Percentiles rank a stretch among this genome's conserved stretches.
These are phyloP conservation scores for Megalopta genalis DNA, from an alignment of 1,140 invertebrate species.

Conservation along the genomic window DNA sequence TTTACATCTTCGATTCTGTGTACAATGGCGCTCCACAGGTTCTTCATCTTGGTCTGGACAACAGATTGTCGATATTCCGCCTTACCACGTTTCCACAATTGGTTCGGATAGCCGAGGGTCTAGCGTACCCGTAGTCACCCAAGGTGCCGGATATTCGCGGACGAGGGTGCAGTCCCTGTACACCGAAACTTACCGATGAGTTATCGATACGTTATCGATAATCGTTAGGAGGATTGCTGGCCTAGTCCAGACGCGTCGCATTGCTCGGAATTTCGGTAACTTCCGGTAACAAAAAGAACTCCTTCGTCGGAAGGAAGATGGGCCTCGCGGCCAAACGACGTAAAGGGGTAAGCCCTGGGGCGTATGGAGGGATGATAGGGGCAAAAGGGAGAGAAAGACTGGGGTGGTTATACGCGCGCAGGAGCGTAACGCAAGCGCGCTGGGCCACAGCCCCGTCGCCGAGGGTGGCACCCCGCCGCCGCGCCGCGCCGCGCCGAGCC, in stretches of 20 bases:
- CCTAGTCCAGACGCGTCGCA: conserved; percentile 10
- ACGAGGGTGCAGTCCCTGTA: neutral
- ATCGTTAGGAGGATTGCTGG: conserved; percentile 28
- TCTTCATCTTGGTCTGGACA: too few relatives aligned
- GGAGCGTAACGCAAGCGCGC: conserved; percentile 72
- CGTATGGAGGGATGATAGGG: neutral
- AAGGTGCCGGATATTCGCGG: too few relatives aligned
- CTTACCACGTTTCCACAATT: too few relatives aligned
- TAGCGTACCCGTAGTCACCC: too few relatives aligned
- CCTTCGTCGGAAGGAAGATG: conserved; percentile 29
- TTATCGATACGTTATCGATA: conserved; percentile 9
- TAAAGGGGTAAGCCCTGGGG: neutral
- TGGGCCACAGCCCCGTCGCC: conserved; percentile 59
- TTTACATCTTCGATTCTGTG: too few relatives aligned
- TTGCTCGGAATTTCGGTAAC: conserved; percentile 21
- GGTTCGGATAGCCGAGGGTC: too few relatives aligned
- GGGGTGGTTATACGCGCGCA: conserved; percentile 66
- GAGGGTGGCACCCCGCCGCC: conserved; percentile 65
- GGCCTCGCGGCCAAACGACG: neutral
- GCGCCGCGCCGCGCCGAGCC: too few relatives aligned
- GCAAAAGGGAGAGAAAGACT: conserved; percentile 18
- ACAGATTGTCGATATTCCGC: too few relatives aligned
- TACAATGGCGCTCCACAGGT: too few relatives aligned
- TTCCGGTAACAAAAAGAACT: conserved; percentile 24
- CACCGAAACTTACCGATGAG: neutral